Base-by-base conservation (phyloP, 2,888 invertebrate species). In the Tenthredo distinguenda region DNA sequence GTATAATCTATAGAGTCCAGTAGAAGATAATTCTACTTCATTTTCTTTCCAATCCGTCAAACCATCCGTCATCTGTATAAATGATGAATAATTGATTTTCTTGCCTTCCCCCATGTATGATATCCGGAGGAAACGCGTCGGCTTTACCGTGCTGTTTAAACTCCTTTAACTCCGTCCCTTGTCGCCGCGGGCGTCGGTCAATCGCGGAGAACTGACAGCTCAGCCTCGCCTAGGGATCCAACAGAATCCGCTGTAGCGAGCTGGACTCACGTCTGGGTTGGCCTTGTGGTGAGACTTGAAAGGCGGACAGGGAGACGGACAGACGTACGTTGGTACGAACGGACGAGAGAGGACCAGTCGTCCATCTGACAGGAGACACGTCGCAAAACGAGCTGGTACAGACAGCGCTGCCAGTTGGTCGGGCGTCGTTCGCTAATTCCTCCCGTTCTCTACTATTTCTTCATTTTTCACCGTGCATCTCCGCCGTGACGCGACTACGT, bases 351-450 rank as follows among this genome's bases (percentile, higher is more conserved):
- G 72, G 84, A 84, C 84, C 84, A 84, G 71, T 84, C 84, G 71
- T 79, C 77, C 85, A 50, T 79, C 85, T 68, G 85, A 85, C 85
- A 85, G 85, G 79, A 85, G 85, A 85, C 76, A 85, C 79, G 85
- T 81, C 81, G 77, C 68, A 77, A 85, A 85, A 85, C 79, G 79
- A 85, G 79, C 77, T 79, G 77, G 72, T 79, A 58, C 79, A 81
- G 81, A 81, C 81, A 81, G 81, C 81, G 81, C 55, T 50, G 81
- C 81, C 81, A 81, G 58, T 50, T 50, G 34, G 34, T 18, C 68
- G 77, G 18, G 40, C 81, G 81, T 34, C 81, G 50, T 31, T 50
- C 81, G 81, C 81, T 81, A 81, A 81, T 81, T 81, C 81, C 50
- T 77, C 74, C 43, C 43, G 40, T 43, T 74, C 43, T 74, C 7